Conservation (phyloP, 2,113 vertebrate genomes). For the Bostrychus sinensis region DNA sequence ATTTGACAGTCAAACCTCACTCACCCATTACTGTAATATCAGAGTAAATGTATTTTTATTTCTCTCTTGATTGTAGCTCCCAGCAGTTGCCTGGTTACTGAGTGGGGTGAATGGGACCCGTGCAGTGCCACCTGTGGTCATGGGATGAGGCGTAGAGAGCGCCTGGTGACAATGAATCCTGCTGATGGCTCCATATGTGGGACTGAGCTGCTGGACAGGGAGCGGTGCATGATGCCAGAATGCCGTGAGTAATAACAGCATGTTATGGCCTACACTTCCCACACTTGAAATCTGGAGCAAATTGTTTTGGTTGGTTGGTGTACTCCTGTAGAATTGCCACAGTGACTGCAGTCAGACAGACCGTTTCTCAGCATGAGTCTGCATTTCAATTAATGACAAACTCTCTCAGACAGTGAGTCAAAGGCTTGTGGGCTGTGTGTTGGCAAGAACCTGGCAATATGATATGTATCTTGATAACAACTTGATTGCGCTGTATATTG, state of each 20-base stretch:
- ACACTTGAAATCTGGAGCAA: constrained; percentile 7
- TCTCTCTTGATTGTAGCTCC: constrained; percentile 77
- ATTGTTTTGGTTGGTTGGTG: neutral
- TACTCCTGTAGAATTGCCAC: neutral
- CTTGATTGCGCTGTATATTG: too few species aligned
- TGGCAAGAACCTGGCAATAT: too few species aligned
- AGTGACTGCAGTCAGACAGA: constrained; percentile 6
- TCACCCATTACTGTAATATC: neutral
- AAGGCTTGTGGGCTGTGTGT: neutral
- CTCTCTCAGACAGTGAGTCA: neutral
- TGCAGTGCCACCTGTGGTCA: constrained; percentile 96
- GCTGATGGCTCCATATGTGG: constrained; percentile 94
- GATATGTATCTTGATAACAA: too few species aligned
- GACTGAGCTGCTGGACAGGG: constrained; percentile 90
- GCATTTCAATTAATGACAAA: neutral
- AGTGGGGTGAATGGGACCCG: constrained; percentile 96
- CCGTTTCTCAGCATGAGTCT: neutral
- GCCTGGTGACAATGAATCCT: constrained; percentile 95
- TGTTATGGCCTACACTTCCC: constrained; percentile 12
- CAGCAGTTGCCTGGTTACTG: constrained; percentile 94
- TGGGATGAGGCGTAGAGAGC: constrained; percentile 91
- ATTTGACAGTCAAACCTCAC: neutral
- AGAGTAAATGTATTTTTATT: neutral
- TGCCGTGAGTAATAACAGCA: constrained; percentile 88
- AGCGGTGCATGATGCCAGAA: constrained; percentile 99